Evolutionary conservation across 2,888 invertebrate genomes (phyloP).

Genomic region (Choreutis nemorana): DNA sequence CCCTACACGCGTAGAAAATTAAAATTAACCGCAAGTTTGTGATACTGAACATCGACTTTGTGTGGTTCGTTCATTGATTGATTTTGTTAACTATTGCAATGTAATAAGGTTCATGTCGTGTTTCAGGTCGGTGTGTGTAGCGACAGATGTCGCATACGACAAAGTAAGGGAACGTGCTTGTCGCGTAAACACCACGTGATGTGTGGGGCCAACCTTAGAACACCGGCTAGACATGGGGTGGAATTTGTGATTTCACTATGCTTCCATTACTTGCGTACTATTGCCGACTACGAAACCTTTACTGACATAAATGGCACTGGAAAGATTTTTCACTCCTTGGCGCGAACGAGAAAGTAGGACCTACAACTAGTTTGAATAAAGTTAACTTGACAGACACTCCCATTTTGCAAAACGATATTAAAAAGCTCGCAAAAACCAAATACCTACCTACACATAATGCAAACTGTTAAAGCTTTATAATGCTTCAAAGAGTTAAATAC

Average conservation of each 20-base stretch:
- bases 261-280: no score
- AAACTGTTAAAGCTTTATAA: no score
- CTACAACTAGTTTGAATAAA: conserved; percentile 4
- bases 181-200: conserved; percentile 52
- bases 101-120: conserved; percentile 16
- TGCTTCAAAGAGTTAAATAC: no score
- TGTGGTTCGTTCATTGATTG: conserved; percentile 12
- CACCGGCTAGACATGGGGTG: conserved; percentile 41
- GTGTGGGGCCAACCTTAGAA: conserved; percentile 51
- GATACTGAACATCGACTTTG: conserved; percentile 10
- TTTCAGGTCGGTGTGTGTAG: conserved; percentile 12
- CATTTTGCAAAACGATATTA: conserved; percentile 5
- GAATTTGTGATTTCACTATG: conserved; percentile 60
- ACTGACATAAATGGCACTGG: conserved; percentile 20
- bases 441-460: conserved; percentile 2
- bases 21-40: conserved; percentile 36
- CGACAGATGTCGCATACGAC: conserved; percentile 59
- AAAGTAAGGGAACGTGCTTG: conserved; percentile 61
- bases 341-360: conserved; percentile 6
- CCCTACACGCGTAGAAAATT: conserved; percentile 37
- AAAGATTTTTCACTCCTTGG: no score
- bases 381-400: conserved; percentile 4
- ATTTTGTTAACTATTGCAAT: conserved; percentile 18
- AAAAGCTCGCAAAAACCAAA: conserved; percentile 5
- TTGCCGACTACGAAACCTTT: no score